Percentiles rank a stretch among this genome's conserved stretches.
Conservation (phyloP, 2,113 vertebrate species). For the Salvelinus alpinus region DNA sequence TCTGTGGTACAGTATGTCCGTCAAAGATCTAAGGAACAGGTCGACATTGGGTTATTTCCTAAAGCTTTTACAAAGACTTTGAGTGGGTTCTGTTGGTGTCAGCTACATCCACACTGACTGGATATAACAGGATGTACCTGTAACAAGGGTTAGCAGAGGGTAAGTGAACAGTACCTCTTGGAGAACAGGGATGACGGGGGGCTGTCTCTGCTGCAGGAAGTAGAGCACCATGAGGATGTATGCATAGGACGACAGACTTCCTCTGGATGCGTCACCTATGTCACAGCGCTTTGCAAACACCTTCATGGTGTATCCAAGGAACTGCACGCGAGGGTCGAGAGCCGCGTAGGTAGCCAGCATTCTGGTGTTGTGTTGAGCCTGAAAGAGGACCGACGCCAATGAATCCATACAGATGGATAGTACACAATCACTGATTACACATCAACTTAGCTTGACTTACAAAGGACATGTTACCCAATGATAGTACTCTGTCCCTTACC, state of each 20-base stretch:
- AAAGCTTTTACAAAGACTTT: no score
- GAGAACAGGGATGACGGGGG: slow-evolving; percentile 94
- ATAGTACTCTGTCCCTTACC: not conserved
- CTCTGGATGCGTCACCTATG: slow-evolving; percentile 96
- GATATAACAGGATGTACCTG: not conserved
- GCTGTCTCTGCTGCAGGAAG: slow-evolving; percentile 95
- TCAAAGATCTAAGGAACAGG: slow-evolving; percentile 85
- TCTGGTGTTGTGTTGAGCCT: slow-evolving; percentile 98
- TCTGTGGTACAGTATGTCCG: slow-evolving; percentile 84
- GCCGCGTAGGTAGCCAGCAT: slow-evolving; percentile 97
- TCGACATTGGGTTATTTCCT: not conserved
- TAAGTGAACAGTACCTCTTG: slow-evolving; percentile 82
- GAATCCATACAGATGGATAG: not conserved
- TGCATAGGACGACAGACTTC: slow-evolving; percentile 97
- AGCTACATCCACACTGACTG: no score
- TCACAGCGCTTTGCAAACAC: slow-evolving; percentile 99
- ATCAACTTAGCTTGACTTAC: not conserved
- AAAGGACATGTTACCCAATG: not conserved
- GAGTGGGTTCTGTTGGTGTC: no score
- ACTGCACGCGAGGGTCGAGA: slow-evolving; percentile 92
- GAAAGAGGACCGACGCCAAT: not conserved
- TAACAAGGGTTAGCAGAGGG: not conserved
- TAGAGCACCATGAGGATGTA: slow-evolving; percentile 99
- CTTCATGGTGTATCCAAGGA: slow-evolving; percentile 96
- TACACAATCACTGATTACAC: not conserved